These are phyloP conservation scores for Polypedilum vanderplanki DNA, from an alignment of 1,140 invertebrate species.

Conservation along the genomic window DNA sequence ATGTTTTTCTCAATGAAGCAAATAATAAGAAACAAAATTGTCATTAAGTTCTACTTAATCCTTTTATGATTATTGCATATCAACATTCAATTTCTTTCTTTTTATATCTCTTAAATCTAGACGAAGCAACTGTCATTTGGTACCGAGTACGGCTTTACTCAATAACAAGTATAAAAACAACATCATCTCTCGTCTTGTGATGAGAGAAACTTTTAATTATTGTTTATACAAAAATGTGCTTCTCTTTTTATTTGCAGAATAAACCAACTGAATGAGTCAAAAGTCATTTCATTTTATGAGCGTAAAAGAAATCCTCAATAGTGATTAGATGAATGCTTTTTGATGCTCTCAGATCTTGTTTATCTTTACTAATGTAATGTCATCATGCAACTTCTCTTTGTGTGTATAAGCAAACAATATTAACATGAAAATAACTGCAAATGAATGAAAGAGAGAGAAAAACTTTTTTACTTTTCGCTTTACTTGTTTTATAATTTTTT, in stretches of 20 bases:
- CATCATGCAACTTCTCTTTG: too few species aligned
- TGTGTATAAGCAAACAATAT: too few species aligned
- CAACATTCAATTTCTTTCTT: background rate
- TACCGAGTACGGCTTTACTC: background rate
- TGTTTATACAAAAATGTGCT: background rate
- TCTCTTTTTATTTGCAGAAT: background rate
- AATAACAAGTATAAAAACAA: constrained; percentile 24
- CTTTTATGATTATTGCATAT: too few species aligned
- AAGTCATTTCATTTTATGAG: constrained; percentile 26
- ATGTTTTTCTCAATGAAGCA: too few species aligned
- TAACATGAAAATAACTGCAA: too few species aligned
- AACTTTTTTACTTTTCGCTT: too few species aligned
- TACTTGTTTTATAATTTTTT: too few species aligned
- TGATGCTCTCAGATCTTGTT: too few species aligned
- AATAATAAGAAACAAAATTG: too few species aligned
- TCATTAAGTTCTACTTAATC: too few species aligned
- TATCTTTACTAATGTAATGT: too few species aligned
- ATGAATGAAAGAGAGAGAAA: too few species aligned
- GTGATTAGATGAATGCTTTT: background rate
- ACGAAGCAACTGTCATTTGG: constrained; percentile 11
- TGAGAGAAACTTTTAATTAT: background rate
- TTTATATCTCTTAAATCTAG: background rate
- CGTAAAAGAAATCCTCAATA: background rate
- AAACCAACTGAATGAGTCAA: constrained; percentile 14
- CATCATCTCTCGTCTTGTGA: background rate